Conservation (phyloP, 2,888 invertebrate species). For the Habrosyne pyritoides region DNA sequence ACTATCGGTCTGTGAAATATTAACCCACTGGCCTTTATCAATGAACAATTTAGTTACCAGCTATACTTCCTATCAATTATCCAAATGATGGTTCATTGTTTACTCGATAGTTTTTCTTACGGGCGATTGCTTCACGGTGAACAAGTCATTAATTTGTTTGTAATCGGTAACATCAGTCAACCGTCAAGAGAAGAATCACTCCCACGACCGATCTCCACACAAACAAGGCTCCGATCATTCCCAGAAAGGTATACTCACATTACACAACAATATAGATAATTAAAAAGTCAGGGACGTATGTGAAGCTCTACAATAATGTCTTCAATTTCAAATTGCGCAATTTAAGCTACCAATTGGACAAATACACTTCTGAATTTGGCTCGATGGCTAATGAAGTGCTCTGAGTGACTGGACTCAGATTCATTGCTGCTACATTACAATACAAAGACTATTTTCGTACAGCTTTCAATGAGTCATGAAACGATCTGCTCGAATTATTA, state of each 20-base stretch:
- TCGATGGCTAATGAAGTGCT: constrained; percentile 42
- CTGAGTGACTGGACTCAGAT: constrained; percentile 40
- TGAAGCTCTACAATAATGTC: constrained; percentile 31
- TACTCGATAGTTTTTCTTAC: constrained; percentile 38
- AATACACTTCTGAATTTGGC: constrained; percentile 43
- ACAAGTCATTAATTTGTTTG: constrained; percentile 65
- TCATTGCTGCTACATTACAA: constrained; percentile 36
- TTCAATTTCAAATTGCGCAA: constrained; percentile 38
- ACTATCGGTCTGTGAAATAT: constrained; percentile 24
- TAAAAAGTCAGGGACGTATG: constrained; percentile 53
- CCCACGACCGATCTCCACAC: constrained; percentile 63
- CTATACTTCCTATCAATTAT: constrained; percentile 45
- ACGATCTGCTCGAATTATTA: constrained; percentile 62
- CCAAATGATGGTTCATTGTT: constrained; percentile 47
- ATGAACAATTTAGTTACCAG: constrained; percentile 10
- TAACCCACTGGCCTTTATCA: constrained; percentile 34
- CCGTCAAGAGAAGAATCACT: constrained; percentile 63
- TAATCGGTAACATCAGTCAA: constrained; percentile 78
- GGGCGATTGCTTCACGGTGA: constrained; percentile 51
- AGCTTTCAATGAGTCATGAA: constrained; percentile 53
- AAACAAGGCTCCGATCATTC: constrained; percentile 51
- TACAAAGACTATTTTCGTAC: constrained; percentile 51
- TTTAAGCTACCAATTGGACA: constrained; percentile 29
- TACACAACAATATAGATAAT: constrained; percentile 53
- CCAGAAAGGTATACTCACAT: constrained; percentile 51